Conservation (phyloP, 2,888 invertebrate species). For the Melangyna quadrimaculata region DNA sequence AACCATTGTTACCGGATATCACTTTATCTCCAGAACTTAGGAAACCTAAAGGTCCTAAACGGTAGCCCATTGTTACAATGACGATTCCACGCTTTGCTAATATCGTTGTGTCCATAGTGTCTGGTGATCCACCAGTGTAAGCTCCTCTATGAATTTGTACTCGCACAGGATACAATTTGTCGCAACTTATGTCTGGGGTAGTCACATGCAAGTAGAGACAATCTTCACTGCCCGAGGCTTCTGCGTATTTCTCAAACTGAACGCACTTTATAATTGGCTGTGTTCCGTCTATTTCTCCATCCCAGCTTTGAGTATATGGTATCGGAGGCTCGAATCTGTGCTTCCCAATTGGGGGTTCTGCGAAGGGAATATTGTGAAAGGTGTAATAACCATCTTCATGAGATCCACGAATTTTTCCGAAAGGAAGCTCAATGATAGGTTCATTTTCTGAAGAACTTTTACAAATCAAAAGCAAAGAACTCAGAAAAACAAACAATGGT, state of each 20-base stretch:
- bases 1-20: constrained; percentile 87
- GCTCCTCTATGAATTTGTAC: constrained; percentile 86
- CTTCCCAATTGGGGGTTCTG: constrained; percentile 84
- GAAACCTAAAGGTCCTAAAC: constrained; percentile 87
- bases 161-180: constrained; percentile 82
- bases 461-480: not conserved
- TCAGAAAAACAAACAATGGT: not conserved
- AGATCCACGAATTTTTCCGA: constrained; percentile 75
- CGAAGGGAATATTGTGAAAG: constrained; percentile 86
- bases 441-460: not conserved
- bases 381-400: constrained; percentile 81
- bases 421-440: constrained; percentile 74
- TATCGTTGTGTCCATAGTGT: constrained; percentile 82
- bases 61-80: constrained; percentile 85
- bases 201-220: constrained; percentile 74
- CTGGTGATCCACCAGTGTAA: constrained; percentile 84
- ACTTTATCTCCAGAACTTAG: constrained; percentile 86
- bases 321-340: constrained; percentile 82
- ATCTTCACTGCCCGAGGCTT: constrained; percentile 33
- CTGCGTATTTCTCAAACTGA: constrained; percentile 80
- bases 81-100: constrained; percentile 85
- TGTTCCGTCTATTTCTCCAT: constrained; percentile 82
- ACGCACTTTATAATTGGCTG: constrained; percentile 83
- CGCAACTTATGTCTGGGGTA: constrained; percentile 79
- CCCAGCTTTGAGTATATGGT: constrained; percentile 74